A percentile compares a stretch with the other conserved stretches of the same genome.
Evolutionary conservation across 1,140 invertebrate species (phyloP).

Genomic region (Tetramorium parvispinum): DNA sequence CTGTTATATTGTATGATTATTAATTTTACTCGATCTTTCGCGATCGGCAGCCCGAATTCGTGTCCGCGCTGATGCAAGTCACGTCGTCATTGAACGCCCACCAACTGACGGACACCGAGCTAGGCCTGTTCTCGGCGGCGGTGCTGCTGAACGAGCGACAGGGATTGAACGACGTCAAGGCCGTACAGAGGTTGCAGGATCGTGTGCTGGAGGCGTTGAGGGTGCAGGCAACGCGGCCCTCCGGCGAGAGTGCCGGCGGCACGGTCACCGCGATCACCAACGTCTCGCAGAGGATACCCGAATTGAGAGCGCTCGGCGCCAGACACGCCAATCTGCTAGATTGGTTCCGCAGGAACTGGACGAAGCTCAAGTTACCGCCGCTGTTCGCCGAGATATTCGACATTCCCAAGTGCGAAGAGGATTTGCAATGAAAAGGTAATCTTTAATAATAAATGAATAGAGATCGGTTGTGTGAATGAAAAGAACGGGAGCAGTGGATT

Average conservation of each 20-base stretch:
- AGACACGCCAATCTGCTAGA: conserved; percentile 94
- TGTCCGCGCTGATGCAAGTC: conserved; percentile 92
- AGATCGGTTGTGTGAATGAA: background rate
- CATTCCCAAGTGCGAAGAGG: conserved; percentile 96
- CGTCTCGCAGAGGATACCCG: conserved; percentile 88
- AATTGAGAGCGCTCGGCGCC: conserved; percentile 93
- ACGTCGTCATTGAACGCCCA: conserved; percentile 92
- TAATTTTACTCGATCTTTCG: conserved; percentile 43
- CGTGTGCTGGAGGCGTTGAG: conserved; percentile 94
- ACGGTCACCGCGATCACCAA: conserved; percentile 76
- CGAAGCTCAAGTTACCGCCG: conserved; percentile 93
- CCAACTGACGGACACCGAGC: conserved; percentile 94
- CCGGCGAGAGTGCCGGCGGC: conserved; percentile 80
- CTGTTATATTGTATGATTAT: background rate
- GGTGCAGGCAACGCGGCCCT: conserved; percentile 86
- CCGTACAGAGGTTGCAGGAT: conserved; percentile 93
- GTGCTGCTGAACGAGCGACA: conserved; percentile 93
- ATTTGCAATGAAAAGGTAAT: conserved; percentile 87
- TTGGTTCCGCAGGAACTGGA: conserved; percentile 97
- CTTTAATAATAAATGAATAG: background rate
- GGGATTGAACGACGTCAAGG: conserved; percentile 93
- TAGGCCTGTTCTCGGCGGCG: conserved; percentile 95
- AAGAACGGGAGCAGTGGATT: background rate
- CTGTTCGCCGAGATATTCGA: conserved; percentile 99
- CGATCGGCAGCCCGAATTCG: conserved; percentile 89